Evolutionary conservation across 1,140 invertebrate species (phyloP).

Genomic region (Gonioctena quinquepunctata): DNA sequence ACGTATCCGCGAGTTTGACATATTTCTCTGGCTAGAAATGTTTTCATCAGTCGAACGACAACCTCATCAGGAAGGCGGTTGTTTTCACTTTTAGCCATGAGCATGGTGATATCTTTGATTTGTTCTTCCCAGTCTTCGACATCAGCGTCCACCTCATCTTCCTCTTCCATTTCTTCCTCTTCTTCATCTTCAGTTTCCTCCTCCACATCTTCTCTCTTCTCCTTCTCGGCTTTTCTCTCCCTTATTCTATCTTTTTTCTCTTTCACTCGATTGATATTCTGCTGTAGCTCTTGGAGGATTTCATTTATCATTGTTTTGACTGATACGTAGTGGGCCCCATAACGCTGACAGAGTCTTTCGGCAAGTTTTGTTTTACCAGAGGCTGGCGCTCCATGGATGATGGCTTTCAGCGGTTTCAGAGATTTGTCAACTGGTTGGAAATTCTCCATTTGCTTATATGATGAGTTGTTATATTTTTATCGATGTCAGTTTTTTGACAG

Average conservation of each 20-base stretch:
- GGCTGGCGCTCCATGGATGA: conserved; percentile 73
- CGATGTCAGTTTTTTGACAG: too few species aligned
- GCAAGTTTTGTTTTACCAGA: conserved; percentile 69
- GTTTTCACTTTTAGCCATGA: conserved; percentile 52
- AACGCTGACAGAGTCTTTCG: conserved; percentile 63
- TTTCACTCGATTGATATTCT: conserved; percentile 12
- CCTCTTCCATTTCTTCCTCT: conserved; percentile 39
- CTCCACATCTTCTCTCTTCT: conserved; percentile 24
- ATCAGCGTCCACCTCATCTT: conserved; percentile 41
- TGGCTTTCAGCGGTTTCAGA: conserved; percentile 64
- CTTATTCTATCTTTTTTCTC: conserved; percentile 33
- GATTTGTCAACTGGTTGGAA: too few species aligned
- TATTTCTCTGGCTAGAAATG: conserved; percentile 40
- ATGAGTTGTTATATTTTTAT: too few species aligned
- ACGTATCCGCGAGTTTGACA: conserved; percentile 53
- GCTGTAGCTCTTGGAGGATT: conserved; percentile 32
- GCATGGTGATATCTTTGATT: conserved; percentile 55
- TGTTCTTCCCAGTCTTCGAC: conserved; percentile 45
- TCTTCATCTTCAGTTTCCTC: conserved; percentile 28
- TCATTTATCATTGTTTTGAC: conserved; percentile 55
- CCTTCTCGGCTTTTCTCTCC: conserved; percentile 17
- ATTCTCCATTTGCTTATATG: too few species aligned
- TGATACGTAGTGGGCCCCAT: conserved; percentile 62
- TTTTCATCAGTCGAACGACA: conserved; percentile 46
- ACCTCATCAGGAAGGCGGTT: conserved; percentile 52